These are phyloP conservation scores for Phrynosoma platyrhinos DNA, from an alignment of 2,113 vertebrate species.

Conservation along the genomic window DNA sequence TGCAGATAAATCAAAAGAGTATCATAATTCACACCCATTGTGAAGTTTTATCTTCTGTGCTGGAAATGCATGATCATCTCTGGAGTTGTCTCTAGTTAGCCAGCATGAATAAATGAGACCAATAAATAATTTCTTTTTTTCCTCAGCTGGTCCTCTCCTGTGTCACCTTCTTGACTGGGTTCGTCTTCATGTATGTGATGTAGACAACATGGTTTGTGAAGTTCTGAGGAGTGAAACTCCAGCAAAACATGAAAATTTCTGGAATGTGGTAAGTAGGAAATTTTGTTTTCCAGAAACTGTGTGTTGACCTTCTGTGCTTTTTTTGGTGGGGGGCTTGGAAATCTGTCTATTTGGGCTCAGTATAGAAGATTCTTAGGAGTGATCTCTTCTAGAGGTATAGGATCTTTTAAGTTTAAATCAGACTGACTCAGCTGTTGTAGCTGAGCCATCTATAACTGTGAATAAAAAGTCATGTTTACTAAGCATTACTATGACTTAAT, in stretches of 20 bases:
- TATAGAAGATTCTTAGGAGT: background rate
- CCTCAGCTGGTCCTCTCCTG: conserved; percentile 87
- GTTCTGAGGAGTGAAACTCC: conserved; percentile 92
- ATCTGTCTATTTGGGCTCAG: background rate
- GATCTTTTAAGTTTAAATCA: background rate
- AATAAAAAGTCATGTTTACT: background rate
- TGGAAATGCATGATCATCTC: background rate
- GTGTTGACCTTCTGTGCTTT: background rate
- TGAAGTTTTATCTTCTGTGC: background rate
- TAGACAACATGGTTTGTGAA: conserved; percentile 87
- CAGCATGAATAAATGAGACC: background rate
- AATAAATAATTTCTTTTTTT: conserved; percentile 18
- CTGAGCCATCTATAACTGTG: background rate
- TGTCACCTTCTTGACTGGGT: conserved; percentile 96
- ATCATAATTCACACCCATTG: background rate
- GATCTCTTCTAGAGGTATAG: background rate
- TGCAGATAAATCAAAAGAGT: background rate
- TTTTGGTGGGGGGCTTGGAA: rapidly evolving
- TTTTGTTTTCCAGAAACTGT: background rate
- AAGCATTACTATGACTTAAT: background rate
- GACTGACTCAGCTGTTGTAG: background rate
- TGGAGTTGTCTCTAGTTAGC: background rate
- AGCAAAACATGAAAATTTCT: conserved; percentile 86
- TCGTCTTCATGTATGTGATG: conserved; percentile 89
- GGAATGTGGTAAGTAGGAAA: conserved; percentile 86